Evolutionary conservation across 2,888 invertebrate species (phyloP), one percentile per base, ranked within the genome.

Genomic region (Drosophila testacea): DNA sequence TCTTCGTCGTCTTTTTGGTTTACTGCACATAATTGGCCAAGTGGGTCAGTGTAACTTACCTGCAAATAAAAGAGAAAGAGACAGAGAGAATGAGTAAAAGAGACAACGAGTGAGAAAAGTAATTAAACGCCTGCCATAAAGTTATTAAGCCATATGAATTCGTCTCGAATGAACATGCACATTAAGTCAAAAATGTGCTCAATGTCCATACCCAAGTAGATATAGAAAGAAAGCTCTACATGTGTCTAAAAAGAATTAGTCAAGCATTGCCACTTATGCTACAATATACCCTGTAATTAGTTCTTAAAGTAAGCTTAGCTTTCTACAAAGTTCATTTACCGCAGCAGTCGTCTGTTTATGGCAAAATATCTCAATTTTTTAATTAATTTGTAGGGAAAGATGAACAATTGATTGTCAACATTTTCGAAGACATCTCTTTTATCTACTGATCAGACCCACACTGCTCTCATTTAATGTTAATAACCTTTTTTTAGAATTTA

Each of bases 11-110:
- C 28, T 44, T 41, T 44, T 54, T 69, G 47, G 42, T 65, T 74
- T 69, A 69, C 64, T 72, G 76, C 63, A 67, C 75, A 79, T 77
- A 79, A 77, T 77, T 77, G 74, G 65, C 75, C 79, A 83, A 83
- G 75, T 83, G 81, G 83, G 83, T 83, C 88, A 83, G 66, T 78
- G 73, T 75, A 67, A 81, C 85, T 85, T 85, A 83, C 83, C 83
- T 82, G 83, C 50, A 81, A 79, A 65, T 66, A 72, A 50, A 68
- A 59, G 13, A n/a, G 10, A 76, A 16, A 57, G 7, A 32, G 30
- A 30, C 6, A 30, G 30, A 30, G 30, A 30, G 30, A 30, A 7
- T 30, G 62, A 54, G n/a, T 46, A 61, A 67, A 27, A 38, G 30
- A 47, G 36, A 63, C 41, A 64, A 39, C 13, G 44, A 46, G 54